Base-by-base conservation (phyloP, 2,888 invertebrate genomes). In the Beris chalybata region DNA sequence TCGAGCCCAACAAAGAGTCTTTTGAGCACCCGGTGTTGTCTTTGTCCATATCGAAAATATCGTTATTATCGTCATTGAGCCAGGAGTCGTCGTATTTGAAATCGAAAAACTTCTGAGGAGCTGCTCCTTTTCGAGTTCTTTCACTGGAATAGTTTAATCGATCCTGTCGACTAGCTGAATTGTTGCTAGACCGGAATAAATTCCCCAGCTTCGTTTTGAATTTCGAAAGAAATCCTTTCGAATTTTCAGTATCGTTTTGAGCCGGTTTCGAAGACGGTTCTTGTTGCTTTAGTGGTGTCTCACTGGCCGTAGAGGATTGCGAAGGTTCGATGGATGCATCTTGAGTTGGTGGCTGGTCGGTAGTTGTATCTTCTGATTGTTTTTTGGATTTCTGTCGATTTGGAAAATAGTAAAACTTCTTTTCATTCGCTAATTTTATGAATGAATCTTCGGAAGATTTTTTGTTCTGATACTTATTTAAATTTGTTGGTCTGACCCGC, bases 351-450 rank as follows among this genome's bases (percentile, higher is more conserved):
- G 22, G 22, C 22, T 22, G 22, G 9, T 38, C 13, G 4, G 30
- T 13, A n/a, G 55, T 12, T 12, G 12, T 55, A 22, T 53, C 22
- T 12, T 53, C 29, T 5, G 53, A 53, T 22, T 53, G 53, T 53
- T 53, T 56, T 43, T 38, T 56, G 9, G n/a, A 43, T 43, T 43
- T 43, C 5, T 29, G 15, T 1, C 5, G 13, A 3, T 3, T 9
- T 22, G 57, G 65, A 57, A 52, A 65, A 57, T 65, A 57, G 31
- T 50, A 58, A 43, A 65, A 65, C 13, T 22, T 65, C 12, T 22
- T 31, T 2, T 53, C 11, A 11, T 47, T 64, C 9, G 43, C 11
- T 61, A 50, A 32, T 11, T 13, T n/a, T 32, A n/a, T 47, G 2
- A 9, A 22, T 1, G 30, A 22, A 4, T 45, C 47, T 11, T 47